phyloP scores from a whole-genome alignment of 2,113 vertebrate genomes.

The Amphiprion ocellaris region DNA sequence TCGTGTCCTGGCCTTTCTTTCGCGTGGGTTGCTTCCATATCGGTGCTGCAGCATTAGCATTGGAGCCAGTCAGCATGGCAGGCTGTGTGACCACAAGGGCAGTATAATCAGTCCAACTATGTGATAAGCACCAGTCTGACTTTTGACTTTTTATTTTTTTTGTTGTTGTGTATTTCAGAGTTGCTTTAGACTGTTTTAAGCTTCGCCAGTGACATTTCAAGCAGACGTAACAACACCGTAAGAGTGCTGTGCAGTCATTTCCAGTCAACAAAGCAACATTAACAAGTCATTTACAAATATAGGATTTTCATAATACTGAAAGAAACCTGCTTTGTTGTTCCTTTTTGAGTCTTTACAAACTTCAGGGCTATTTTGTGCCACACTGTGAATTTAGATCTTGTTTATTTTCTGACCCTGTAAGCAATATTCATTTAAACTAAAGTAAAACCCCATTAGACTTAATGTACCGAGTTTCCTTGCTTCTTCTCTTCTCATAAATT shows the following conservation, averaged over 20 bases:
- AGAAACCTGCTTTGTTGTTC: neutral
- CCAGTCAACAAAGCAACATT: neutral
- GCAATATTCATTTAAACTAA: neutral
- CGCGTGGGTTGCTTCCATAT: conserved; percentile 30
- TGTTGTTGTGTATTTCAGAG: neutral
- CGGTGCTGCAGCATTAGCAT: conserved; percentile 28
- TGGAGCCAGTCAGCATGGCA: neutral
- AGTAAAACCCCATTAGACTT: conserved; percentile 38
- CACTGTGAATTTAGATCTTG: neutral
- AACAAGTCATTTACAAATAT: neutral
- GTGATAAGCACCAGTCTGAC: conserved; percentile 30
- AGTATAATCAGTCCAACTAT: conserved; percentile 11
- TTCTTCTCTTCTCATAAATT: conserved; percentile 22
- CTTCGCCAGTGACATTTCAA: neutral
- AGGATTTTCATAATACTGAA: too few relatives aligned
- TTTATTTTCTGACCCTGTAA: neutral
- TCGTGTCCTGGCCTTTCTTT: conserved; percentile 16
- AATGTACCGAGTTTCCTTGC: conserved; percentile 39
- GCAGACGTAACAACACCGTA: neutral
- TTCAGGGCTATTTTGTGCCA: neutral
- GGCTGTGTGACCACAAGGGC: conserved; percentile 17
- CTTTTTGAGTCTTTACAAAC: neutral
- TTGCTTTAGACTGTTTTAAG: neutral
- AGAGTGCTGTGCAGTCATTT: neutral
- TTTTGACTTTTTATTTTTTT: neutral